Conservation (phyloP, 2,113 vertebrate genomes). For the Dryoscopus gambensis region DNA sequence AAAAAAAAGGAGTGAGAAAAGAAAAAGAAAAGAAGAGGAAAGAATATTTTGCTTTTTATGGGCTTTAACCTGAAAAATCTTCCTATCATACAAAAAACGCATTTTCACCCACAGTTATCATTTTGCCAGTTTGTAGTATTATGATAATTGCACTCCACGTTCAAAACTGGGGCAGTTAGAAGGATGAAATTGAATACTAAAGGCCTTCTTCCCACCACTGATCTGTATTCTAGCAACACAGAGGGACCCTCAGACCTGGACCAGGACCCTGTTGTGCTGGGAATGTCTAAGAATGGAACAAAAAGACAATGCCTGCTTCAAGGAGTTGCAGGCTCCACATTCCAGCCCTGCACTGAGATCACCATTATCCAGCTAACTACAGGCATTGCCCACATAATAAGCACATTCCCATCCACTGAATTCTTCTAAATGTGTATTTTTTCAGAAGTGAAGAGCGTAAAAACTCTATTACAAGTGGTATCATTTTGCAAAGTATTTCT, state of each 20-base stretch:
- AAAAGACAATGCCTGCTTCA: neutral
- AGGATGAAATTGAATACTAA: neutral
- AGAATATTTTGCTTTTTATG: neutral
- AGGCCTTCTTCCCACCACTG: neutral
- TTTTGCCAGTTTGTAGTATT: neutral
- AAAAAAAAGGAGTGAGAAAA: fast-evolving
- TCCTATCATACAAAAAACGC: neutral
- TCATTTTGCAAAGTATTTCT: neutral
- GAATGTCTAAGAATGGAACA: neutral
- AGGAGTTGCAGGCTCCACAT: neutral
- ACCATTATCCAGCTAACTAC: neutral
- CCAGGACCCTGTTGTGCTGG: neutral
- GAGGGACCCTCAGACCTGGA: neutral
- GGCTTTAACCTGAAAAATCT: neutral
- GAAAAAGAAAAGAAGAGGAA: too few species aligned
- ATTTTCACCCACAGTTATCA: neutral
- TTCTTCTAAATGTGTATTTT: neutral
- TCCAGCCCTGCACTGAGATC: neutral
- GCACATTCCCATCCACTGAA: neutral
- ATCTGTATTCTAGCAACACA: neutral
- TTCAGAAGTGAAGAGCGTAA: neutral
- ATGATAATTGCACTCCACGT: neutral
- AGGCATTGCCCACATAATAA: neutral
- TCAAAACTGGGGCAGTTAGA: neutral
- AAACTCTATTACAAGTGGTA: neutral